Conservation (phyloP, 1,140 invertebrate species). For the Caenorhabditis briggsae region DNA sequence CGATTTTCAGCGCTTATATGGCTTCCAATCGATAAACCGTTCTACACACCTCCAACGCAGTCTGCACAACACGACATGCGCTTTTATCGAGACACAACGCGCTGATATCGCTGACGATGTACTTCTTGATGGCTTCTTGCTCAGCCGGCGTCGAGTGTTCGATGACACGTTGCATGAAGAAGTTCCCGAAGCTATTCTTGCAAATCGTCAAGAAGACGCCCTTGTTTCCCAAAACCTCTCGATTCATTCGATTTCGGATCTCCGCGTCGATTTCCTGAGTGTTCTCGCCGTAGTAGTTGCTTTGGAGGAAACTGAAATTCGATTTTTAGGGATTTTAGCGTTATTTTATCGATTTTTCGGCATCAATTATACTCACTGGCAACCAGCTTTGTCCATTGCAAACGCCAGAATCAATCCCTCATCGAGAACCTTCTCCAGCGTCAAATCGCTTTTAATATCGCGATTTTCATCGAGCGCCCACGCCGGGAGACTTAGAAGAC, state of each 20-base stretch:
- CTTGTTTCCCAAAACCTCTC: conserved; percentile 23
- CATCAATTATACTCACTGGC: conserved; percentile 20
- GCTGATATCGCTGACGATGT: conserved; percentile 44
- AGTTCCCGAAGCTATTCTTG: conserved; percentile 66
- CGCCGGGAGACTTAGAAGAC: too few relatives aligned
- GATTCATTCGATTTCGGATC: not conserved
- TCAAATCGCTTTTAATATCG: too few relatives aligned
- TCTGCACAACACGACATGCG: conserved; percentile 66
- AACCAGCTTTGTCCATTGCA: conserved; percentile 58
- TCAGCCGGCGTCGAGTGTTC: not conserved
- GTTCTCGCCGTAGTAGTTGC: conserved; percentile 36
- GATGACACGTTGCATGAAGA: conserved; percentile 63
- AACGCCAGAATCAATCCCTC: conserved; percentile 16
- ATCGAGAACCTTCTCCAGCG: too few relatives aligned
- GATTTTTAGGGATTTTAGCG: too few relatives aligned
- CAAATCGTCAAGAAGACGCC: conserved; percentile 60
- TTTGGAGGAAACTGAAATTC: conserved; percentile 48
- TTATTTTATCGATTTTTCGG: not conserved
- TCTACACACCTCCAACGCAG: conserved; percentile 59
- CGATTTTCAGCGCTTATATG: not conserved
- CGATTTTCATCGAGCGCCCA: too few relatives aligned
- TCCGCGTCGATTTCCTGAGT: not conserved
- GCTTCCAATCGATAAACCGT: too few relatives aligned
- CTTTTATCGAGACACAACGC: conserved; percentile 62
- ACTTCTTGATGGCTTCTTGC: conserved; percentile 17